These are phyloP conservation scores for Dasysyrphus albostriatus DNA, from an alignment of 2,888 invertebrate genomes.

Conservation along the genomic window DNA sequence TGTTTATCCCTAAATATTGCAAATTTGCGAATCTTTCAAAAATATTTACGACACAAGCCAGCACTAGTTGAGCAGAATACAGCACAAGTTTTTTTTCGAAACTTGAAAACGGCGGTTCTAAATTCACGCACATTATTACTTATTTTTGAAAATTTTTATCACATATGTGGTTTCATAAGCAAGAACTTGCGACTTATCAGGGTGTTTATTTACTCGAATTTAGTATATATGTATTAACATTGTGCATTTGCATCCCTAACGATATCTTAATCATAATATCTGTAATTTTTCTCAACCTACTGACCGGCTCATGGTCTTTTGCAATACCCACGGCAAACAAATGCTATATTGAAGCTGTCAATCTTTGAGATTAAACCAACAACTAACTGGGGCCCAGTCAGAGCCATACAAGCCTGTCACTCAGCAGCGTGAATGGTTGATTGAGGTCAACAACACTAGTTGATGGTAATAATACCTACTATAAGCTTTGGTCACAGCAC, in stretches of 20 bases:
- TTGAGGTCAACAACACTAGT: conserved; percentile 61
- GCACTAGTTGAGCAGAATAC: too few relatives aligned
- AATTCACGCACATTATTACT: too few relatives aligned
- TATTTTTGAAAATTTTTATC: too few relatives aligned
- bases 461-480: neutral
- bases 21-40: too few relatives aligned
- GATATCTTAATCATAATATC: conserved; percentile 1
- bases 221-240: neutral
- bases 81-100: too few relatives aligned
- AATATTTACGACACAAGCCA: too few relatives aligned
- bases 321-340: conserved; percentile 23
- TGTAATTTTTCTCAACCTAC: conserved; percentile 2
- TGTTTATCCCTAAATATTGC: too few relatives aligned
- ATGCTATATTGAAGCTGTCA: conserved; percentile 5
- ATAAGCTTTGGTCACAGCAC: conserved; percentile 1
- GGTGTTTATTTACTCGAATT: neutral
- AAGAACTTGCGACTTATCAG: neutral
- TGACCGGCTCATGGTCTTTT: conserved; percentile 26
- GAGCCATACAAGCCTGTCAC: neutral
- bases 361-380: conserved; percentile 16
- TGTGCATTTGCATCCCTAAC: conserved; percentile 18
- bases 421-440: conserved; percentile 20
- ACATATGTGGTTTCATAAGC: neutral
- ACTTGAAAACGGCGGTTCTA: too few relatives aligned
- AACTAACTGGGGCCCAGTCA: neutral